A percentile compares a stretch with the other conserved stretches of the same genome.
Evolutionary conservation across 2,888 invertebrate species (phyloP).

Genomic region (Caenorhabditis japonica): DNA sequence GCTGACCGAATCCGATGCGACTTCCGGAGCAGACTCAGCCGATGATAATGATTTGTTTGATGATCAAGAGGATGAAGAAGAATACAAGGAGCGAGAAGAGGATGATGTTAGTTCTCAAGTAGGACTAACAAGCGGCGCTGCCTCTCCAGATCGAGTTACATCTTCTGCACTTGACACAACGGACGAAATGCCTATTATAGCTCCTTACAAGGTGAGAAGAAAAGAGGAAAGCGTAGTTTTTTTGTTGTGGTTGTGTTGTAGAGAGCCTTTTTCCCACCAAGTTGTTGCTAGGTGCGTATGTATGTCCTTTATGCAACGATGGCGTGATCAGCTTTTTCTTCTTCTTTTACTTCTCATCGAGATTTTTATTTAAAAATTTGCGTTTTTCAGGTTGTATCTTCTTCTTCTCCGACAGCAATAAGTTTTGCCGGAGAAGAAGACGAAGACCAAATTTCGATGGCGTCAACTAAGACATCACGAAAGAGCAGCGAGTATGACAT

Average conservation of each 20-base stretch:
- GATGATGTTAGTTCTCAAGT: slow-evolving; percentile 35
- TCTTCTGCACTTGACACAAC: slow-evolving; percentile 51
- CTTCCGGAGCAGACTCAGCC: slow-evolving; percentile 27
- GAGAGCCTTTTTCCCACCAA: slow-evolving; percentile 17
- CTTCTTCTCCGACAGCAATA: slow-evolving; percentile 6
- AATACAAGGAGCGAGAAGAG: neutral
- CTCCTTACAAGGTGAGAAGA: slow-evolving; percentile 37
- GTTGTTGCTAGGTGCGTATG: slow-evolving; percentile 28
- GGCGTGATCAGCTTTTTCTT: slow-evolving; percentile 39
- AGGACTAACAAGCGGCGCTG: slow-evolving; percentile 35
- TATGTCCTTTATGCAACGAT: slow-evolving; percentile 38
- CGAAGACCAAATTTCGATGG: slow-evolving; percentile 27
- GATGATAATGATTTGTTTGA: slow-evolving; percentile 22
- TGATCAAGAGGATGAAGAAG: slow-evolving; percentile 17
- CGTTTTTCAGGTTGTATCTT: neutral
- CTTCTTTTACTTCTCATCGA: slow-evolving; percentile 10
- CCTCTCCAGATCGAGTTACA: slow-evolving; percentile 47
- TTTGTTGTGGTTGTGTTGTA: slow-evolving; percentile 7
- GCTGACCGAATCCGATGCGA: slow-evolving; percentile 36
- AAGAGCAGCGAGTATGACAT: slow-evolving; percentile 50
- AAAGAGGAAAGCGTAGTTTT: neutral
- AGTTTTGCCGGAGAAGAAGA: slow-evolving; percentile 10
- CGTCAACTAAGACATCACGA: slow-evolving; percentile 46
- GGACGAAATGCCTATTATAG: slow-evolving; percentile 41
- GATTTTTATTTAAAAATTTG: neutral